Percentiles rank a stretch among this genome's conserved stretches.
Evolutionary conservation across 2,113 vertebrate species (phyloP).

Genomic region (Podiceps cristatus): DNA sequence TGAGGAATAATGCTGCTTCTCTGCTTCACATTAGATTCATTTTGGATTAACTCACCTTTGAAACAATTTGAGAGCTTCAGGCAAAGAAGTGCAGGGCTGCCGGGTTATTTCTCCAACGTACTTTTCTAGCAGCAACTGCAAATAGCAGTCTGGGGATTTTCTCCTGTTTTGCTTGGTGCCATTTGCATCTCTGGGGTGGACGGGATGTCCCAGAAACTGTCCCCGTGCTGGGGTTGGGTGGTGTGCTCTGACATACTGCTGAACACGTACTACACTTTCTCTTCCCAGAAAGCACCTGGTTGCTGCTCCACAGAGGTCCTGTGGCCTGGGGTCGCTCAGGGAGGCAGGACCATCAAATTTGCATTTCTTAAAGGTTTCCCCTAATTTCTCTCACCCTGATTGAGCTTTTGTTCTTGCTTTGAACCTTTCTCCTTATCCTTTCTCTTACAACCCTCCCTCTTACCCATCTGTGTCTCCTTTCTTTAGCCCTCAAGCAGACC

Average conservation of each 20-base stretch:
- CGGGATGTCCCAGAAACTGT: neutral
- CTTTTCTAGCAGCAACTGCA: neutral
- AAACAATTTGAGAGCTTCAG: fast-evolving
- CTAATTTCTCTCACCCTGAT: neutral
- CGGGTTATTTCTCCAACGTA: fast-evolving
- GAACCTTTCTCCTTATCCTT: neutral
- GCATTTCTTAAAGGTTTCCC: neutral
- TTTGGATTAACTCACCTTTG: fast-evolving
- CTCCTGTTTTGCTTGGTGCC: neutral
- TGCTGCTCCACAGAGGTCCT: neutral
- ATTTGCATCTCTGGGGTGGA: neutral
- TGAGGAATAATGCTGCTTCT: fast-evolving
- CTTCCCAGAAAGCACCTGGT: neutral
- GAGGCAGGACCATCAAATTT: neutral
- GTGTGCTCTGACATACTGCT: neutral
- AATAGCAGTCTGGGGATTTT: neutral
- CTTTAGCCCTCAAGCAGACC: neutral
- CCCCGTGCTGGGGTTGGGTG: fast-evolving
- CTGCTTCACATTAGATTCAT: fast-evolving
- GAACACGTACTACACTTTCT: fast-evolving
- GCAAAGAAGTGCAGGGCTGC: fast-evolving
- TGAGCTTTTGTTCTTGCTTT: neutral
- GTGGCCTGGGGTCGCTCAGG: fast-evolving
- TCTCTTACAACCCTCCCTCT: neutral
- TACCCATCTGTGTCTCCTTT: fast-evolving